These are phyloP conservation scores for Monochamus alternatus DNA, from an alignment of 2,888 invertebrate species.

Conservation along the genomic window DNA sequence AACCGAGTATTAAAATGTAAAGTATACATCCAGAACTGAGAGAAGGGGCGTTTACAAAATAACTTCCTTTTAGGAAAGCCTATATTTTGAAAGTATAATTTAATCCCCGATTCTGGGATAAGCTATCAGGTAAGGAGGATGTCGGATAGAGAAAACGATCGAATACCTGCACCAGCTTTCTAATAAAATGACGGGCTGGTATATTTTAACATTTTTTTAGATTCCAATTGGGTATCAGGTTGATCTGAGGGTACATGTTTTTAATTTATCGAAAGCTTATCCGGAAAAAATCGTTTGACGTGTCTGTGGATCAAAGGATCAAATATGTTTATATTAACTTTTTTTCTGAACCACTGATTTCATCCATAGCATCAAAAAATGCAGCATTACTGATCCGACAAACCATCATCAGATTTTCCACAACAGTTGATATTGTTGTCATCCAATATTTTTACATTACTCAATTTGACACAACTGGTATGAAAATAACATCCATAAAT, in stretches of 20 bases:
- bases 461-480: no score
- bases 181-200: constrained; percentile 11
- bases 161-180: background rate
- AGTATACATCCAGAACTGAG: background rate
- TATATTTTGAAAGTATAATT: constrained; percentile 49
- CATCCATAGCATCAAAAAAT: no score
- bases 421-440: no score
- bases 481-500: no score
- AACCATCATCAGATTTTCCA: no score
- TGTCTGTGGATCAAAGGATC: no score
- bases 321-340: no score
- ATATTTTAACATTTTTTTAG: constrained; percentile 16
- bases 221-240: background rate
- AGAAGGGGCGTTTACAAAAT: constrained; percentile 17
- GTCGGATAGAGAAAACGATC: constrained; percentile 10
- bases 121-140: constrained; percentile 23
- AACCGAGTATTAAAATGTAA: background rate
- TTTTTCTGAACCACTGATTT: no score
- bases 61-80: constrained; percentile 12
- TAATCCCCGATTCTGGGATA: constrained; percentile 36
- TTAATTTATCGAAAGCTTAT: no score
- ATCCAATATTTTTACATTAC: no score
- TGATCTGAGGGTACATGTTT: background rate
- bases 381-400: no score
- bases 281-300: no score